phyloP scores from a whole-genome alignment of 2,888 invertebrate genomes.

The Masnerella sp. region DNA sequence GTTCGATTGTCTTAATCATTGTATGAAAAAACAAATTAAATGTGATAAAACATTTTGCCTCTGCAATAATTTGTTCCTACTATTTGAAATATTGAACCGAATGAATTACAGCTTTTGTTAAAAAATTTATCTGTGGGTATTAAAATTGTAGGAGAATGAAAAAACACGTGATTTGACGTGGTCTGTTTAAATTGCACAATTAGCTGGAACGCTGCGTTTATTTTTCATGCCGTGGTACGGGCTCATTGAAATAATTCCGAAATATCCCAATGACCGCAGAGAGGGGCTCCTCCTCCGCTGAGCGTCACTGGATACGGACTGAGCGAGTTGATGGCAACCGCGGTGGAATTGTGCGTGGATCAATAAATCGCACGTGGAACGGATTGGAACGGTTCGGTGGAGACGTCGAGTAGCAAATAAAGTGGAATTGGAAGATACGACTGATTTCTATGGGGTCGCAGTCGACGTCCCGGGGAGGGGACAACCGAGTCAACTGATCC shows the following conservation, averaged over 20 bases:
- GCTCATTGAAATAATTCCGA: slow-evolving; percentile 36
- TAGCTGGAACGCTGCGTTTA: not conserved
- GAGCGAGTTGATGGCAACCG: slow-evolving; percentile 63
- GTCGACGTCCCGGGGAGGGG: slow-evolving; percentile 24
- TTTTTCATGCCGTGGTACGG: not conserved
- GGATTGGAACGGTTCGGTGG: slow-evolving; percentile 68
- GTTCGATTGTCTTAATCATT: no score
- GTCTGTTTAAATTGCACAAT: not conserved
- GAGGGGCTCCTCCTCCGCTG: slow-evolving; percentile 52
- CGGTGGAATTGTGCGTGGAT: slow-evolving; percentile 76
- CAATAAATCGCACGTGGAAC: slow-evolving; percentile 76
- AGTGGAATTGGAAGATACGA: slow-evolving; percentile 63
- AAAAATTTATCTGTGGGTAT: no score
- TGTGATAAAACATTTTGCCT: no score
- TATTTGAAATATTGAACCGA: no score
- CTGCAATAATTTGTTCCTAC: no score
- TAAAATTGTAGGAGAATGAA: no score
- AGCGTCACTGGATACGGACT: slow-evolving; percentile 65
- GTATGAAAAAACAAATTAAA: no score
- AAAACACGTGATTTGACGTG: no score
- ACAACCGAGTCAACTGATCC: slow-evolving; percentile 52
- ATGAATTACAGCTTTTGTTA: no score
- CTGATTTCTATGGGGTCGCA: slow-evolving; percentile 51
- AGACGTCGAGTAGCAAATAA: slow-evolving; percentile 68
- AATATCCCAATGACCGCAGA: slow-evolving; percentile 45